These are phyloP conservation scores for Ianthella basta DNA, from an alignment of 37 sponge, comb jelly and placozoan species.

Conservation along the genomic window DNA sequence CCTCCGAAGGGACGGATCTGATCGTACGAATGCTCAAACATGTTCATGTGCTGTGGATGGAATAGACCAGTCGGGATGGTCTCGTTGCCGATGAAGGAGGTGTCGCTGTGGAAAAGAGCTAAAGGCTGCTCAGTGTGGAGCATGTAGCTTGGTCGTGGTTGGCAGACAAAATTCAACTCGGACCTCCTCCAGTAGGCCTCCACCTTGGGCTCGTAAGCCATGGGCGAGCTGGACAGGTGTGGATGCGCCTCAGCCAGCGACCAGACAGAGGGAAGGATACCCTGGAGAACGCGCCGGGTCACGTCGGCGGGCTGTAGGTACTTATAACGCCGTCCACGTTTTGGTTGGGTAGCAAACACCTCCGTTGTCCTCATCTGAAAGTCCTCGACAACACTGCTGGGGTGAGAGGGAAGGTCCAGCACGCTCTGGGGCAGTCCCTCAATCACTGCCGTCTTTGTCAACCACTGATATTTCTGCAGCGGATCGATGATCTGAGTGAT, in stretches of 20 bases:
- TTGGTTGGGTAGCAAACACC: slow-evolving; percentile 17
- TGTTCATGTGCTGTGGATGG: slow-evolving; percentile 37
- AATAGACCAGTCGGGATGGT: slow-evolving; percentile 35
- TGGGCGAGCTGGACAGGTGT: slow-evolving; percentile 46
- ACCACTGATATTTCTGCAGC: slow-evolving; percentile 67
- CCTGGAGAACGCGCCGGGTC: slow-evolving; percentile 43
- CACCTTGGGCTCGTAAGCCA: slow-evolving; percentile 52
- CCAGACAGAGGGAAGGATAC: slow-evolving; percentile 51
- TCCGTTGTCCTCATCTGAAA: slow-evolving; percentile 43
- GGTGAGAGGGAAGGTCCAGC: not conserved
- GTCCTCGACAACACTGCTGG: slow-evolving; percentile 5
- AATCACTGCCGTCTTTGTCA: slow-evolving; percentile 64
- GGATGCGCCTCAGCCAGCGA: slow-evolving; percentile 28
- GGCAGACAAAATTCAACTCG: slow-evolving; percentile 53
- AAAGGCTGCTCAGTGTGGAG: slow-evolving; percentile 57
- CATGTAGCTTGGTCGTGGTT: slow-evolving; percentile 46
- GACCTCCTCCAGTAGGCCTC: slow-evolving; percentile 71
- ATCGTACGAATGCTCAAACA: slow-evolving; percentile 65
- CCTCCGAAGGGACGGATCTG: slow-evolving; percentile 75
- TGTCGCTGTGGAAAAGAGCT: slow-evolving; percentile 39
- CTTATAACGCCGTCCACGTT: not conserved
- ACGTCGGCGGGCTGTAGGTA: not conserved
- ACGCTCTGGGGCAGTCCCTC: slow-evolving; percentile 59
- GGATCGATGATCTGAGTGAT: slow-evolving; percentile 35
- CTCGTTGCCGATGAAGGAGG: slow-evolving; percentile 17